Base-by-base conservation (phyloP, 2,888 invertebrate species). In the Pachliopta kotzebuea region DNA sequence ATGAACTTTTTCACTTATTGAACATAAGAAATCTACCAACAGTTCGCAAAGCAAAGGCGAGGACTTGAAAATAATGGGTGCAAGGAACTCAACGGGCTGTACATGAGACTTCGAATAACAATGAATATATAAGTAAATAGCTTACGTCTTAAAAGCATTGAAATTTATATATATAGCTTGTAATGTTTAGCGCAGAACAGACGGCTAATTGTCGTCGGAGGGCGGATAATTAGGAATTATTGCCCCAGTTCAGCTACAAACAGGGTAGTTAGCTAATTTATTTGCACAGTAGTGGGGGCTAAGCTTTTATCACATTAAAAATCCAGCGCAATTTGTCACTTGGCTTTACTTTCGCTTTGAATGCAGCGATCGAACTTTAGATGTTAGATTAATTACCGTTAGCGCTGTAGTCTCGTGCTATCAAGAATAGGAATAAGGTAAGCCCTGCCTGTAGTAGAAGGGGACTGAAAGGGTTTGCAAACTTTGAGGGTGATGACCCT, bases 151-250 rank as follows among this genome's bases (percentile, higher is more conserved):
- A 57, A 52, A 56, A 45, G 21, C 29, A 49, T 45, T 23, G 29
- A 14, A 55, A 31, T 58, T 42, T 56, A 56, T 60, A 23, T 20
- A 54, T 21, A 56, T 4, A 58, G 57, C 31, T 18, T 42, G 31
- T 59, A 63, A 55, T 23, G 62, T 62, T 64, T 62, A 70, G 67
- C 66, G 69, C 66, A 64, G 67, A 68, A 68, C 67, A 66, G 67
- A 59, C 69, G 70, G 66, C 69, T 74, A 76, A 76, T 74, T 74
- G 75, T 74, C 74, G 71, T 67, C 69, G 60, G 70, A 69, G 68
- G 67, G 69, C 50, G 68, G 69, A 74, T 76, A 74, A 76, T 76
- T 74, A 71, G 70, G 67, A 74, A 69, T 74, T 74, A 74, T 74
- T 70, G 70, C 68, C 65, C 66, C 67, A 69, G 69, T 68, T 70